Conservation (phyloP, 30 jellyfish, hydroid and myxozoan species). For the Pelagia noctiluca region DNA sequence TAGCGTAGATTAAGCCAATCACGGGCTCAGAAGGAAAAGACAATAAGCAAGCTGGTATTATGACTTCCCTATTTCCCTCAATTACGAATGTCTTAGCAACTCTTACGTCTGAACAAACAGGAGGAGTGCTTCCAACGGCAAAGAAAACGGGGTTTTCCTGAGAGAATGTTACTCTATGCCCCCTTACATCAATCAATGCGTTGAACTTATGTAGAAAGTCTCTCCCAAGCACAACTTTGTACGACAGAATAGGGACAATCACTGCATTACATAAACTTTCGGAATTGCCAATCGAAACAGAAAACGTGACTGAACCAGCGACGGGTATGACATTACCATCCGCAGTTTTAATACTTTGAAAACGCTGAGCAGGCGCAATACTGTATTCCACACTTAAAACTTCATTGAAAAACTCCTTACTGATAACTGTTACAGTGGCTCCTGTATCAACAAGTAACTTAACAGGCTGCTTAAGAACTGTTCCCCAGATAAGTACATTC, state of each 20-base stretch:
- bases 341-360: no score
- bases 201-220: constrained; percentile 1
- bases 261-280: constrained; percentile 9
- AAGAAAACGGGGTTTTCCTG: neutral
- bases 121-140: constrained; percentile 13
- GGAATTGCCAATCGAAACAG: neutral
- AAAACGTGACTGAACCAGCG: neutral
- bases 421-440: constrained; percentile 16
- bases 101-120: neutral
- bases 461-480: no score
- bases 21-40: neutral
- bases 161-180: neutral
- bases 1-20: neutral
- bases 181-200: constrained; percentile 20
- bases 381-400: constrained; percentile 3
- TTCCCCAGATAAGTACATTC: no score
- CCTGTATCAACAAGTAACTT: constrained; percentile 10
- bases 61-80: neutral
- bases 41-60: neutral
- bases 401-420: constrained; percentile 1
- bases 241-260: constrained; percentile 1
- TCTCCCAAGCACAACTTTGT: constrained; percentile 20
- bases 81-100: no score
- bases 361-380: neutral
- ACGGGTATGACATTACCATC: constrained; percentile 6